Evolutionary conservation across 2,888 invertebrate genomes (phyloP).

Genomic region (Colostygia pectinataria): DNA sequence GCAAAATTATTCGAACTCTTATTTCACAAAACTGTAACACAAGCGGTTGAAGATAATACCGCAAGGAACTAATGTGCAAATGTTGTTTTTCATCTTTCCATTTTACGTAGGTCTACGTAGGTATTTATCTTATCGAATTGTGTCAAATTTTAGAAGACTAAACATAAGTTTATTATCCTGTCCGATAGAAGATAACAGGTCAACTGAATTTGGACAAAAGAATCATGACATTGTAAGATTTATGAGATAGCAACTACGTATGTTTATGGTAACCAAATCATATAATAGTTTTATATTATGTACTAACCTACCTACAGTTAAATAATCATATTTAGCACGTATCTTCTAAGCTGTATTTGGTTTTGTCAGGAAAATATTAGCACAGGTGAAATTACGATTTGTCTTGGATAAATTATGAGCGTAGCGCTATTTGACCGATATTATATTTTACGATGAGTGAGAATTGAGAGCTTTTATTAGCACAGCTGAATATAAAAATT

Average conservation of each 20-base stretch:
- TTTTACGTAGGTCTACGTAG: neutral
- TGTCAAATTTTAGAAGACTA: constrained; percentile 21
- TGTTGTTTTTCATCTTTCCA: constrained; percentile 13
- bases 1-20: constrained; percentile 1
- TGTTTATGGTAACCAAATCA: no score
- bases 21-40: constrained; percentile 11
- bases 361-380: constrained; percentile 2
- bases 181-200: constrained; percentile 28
- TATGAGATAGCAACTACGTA: constrained; percentile 5
- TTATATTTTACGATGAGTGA: no score
- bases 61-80: constrained; percentile 12
- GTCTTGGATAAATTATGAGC: neutral
- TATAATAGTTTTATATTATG: neutral
- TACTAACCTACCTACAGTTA: no score
- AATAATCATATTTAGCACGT: no score
- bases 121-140: constrained; percentile 29
- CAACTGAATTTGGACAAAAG: constrained; percentile 19
- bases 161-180: constrained; percentile 6
- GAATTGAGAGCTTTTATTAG: no score
- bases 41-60: constrained; percentile 7
- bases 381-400: constrained; percentile 9
- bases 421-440: no score
- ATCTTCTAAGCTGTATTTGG: no score
- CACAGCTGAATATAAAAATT: no score
- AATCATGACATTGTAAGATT: constrained; percentile 36